Conservation (phyloP, 2,888 invertebrate genomes). For the Rhagophthalmus giganteus region DNA sequence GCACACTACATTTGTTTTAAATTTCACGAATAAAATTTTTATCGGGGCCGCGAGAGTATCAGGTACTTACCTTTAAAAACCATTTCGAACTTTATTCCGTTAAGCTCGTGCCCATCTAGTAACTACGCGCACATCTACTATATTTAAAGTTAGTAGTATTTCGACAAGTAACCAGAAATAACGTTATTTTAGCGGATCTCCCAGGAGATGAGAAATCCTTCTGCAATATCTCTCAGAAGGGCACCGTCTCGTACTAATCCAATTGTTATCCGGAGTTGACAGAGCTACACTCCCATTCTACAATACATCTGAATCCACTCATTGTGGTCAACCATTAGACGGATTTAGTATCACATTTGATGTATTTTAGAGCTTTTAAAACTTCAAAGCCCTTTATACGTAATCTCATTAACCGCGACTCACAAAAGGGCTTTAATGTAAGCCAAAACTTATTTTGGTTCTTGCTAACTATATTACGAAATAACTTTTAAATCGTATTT, state of each 20-base stretch:
- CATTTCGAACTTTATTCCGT: slow-evolving; percentile 7
- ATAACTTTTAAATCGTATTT: too few species aligned
- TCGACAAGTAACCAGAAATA: slow-evolving; percentile 16
- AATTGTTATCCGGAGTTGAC: slow-evolving; percentile 36
- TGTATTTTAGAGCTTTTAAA: slow-evolving; percentile 28
- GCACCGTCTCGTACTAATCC: slow-evolving; percentile 35
- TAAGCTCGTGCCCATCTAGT: too few species aligned
- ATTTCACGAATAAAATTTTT: too few species aligned
- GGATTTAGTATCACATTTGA: slow-evolving; percentile 28
- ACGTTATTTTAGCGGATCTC: slow-evolving; percentile 20
- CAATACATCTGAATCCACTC: slow-evolving; percentile 33
- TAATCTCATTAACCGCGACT: slow-evolving; percentile 17
- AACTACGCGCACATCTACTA: too few species aligned
- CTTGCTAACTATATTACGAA: too few species aligned
- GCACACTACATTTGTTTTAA: too few species aligned
- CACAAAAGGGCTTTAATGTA: not conserved
- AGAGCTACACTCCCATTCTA: slow-evolving; percentile 35
- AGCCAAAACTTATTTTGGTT: slow-evolving; percentile 5
- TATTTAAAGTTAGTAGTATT: slow-evolving; percentile 19
- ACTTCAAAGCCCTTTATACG: slow-evolving; percentile 14
- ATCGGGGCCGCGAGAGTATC: too few species aligned
- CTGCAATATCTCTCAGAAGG: slow-evolving; percentile 32
- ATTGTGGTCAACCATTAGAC: slow-evolving; percentile 29
- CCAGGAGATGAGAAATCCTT: slow-evolving; percentile 27
- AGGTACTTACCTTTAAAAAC: not conserved